Evolutionary conservation across 1,140 invertebrate genomes (phyloP), one percentile per base, ranked within the genome.

Genomic region (Aphaenogaster floridana): DNA sequence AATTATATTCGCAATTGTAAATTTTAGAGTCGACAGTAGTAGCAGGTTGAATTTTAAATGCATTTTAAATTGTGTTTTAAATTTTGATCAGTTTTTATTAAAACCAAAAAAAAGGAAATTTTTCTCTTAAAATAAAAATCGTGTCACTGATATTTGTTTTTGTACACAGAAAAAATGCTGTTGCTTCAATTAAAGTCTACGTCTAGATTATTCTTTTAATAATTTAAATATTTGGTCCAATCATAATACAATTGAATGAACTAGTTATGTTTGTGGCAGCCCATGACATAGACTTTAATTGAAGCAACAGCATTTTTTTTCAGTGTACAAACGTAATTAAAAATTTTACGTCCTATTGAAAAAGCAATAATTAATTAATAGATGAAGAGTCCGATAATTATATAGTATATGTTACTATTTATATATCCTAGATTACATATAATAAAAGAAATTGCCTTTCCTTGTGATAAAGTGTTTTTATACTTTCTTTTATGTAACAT

Each of bases 1-100:
- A 84, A 72, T 83, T 72, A 72, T 15, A 57, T 57, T 71, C 39
- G 36, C n/a, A n/a, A 69, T 57, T 71, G 39, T 45, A 45, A 71
- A 48, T 54, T 69, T 42, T 48, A 15, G 11, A 79, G 13, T 45
- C 28, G 11, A 21, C 6, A 66, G 17, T 39, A 64, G 7, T 28
- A 54, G 28, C 3, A 50, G n/a, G n/a, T 21, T 36, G 6, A 36
- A 21, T 76, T 76, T 76, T 21, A 64, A 50, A 21, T 45, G 11
- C 6, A 36, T 39, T 79, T 66, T 64, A 50, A 15, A 21, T 36
- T 50, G 42, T 15, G 2, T 48, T 48, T 48, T 45, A 48, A 61
- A 63, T 50, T 78, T 63, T 48, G 0, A 34, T 5, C 17, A 21
- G 2, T 17, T 66, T 50, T 64, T 13, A 79, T 36, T 13, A 21